A percentile compares a stretch with the other conserved stretches of the same genome.
phyloP scores from a whole-genome alignment of 2,113 vertebrate genomes.

The Erinaceus europaeus region DNA sequence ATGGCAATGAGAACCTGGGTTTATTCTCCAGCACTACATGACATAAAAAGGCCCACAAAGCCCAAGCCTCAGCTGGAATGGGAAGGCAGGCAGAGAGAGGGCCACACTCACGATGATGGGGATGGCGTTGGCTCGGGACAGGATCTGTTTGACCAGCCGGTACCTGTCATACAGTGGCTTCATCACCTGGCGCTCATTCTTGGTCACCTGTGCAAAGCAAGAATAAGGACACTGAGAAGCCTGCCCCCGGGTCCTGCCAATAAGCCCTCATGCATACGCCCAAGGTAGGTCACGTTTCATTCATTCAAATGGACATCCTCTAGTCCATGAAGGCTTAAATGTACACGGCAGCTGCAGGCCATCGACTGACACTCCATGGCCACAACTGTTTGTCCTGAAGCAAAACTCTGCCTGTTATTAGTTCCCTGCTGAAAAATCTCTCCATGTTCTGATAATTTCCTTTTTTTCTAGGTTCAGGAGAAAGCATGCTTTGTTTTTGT shows the following conservation, averaged over 20 bases:
- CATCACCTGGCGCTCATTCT: conserved; percentile 93
- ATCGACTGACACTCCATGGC: neutral
- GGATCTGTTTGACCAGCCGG: conserved; percentile 96
- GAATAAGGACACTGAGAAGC: neutral
- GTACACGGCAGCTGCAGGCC: neutral
- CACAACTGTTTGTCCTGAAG: neutral
- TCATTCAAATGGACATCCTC: neutral
- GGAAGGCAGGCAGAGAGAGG: neutral
- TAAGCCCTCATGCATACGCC: neutral
- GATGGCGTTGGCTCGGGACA: conserved; percentile 92
- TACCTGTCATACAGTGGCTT: conserved; percentile 97
- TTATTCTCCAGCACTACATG: too few relatives aligned
- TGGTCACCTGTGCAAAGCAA: conserved; percentile 89
- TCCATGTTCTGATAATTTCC: neutral
- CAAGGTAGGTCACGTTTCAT: neutral
- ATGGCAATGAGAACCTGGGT: too few relatives aligned
- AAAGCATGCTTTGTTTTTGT: neutral
- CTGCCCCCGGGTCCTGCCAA: neutral
- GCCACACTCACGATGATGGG: conserved; percentile 93
- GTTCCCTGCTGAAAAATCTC: neutral
- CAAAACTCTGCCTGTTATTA: neutral
- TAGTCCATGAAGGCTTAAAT: neutral
- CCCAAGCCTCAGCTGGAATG: neutral
- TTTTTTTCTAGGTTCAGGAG: neutral
- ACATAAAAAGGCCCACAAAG: too few relatives aligned